Conservation (phyloP, 2,888 invertebrate genomes). For the Drosophila sordidula region DNA sequence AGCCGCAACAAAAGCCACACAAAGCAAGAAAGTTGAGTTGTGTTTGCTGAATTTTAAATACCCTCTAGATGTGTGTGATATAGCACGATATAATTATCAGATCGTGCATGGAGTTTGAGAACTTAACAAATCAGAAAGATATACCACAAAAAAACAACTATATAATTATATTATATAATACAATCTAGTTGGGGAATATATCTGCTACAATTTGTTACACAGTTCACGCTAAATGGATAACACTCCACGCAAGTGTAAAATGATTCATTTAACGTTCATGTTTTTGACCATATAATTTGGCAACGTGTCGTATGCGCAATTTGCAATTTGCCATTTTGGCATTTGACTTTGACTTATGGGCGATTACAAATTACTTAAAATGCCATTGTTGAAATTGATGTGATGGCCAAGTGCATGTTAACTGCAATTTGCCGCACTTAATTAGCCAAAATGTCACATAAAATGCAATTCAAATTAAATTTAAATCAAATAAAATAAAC, state of each 20-base stretch:
- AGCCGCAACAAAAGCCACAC: slow-evolving; percentile 16
- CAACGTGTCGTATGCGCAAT: slow-evolving; percentile 59
- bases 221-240: too few relatives aligned
- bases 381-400: slow-evolving; percentile 27
- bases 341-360: slow-evolving; percentile 49
- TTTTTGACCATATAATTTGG: slow-evolving; percentile 54
- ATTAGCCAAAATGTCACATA: slow-evolving; percentile 51
- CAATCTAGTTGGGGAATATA: too few relatives aligned
- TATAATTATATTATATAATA: too few relatives aligned
- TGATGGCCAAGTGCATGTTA: slow-evolving; percentile 58
- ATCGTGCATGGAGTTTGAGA: too few relatives aligned
- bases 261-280: slow-evolving; percentile 22
- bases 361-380: slow-evolving; percentile 39
- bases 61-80: background rate
- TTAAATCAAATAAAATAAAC: slow-evolving; percentile 21
- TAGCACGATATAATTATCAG: too few relatives aligned
- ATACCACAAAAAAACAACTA: too few relatives aligned
- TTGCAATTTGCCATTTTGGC: slow-evolving; percentile 21
- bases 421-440: slow-evolving; percentile 49
- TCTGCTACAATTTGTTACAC: too few relatives aligned
- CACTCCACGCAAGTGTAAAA: background rate
- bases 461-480: slow-evolving; percentile 34
- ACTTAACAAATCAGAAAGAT: too few relatives aligned
- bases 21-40: background rate
- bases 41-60: background rate